Conservation (phyloP, 2,888 invertebrate species). For the Adela reaumurella region DNA sequence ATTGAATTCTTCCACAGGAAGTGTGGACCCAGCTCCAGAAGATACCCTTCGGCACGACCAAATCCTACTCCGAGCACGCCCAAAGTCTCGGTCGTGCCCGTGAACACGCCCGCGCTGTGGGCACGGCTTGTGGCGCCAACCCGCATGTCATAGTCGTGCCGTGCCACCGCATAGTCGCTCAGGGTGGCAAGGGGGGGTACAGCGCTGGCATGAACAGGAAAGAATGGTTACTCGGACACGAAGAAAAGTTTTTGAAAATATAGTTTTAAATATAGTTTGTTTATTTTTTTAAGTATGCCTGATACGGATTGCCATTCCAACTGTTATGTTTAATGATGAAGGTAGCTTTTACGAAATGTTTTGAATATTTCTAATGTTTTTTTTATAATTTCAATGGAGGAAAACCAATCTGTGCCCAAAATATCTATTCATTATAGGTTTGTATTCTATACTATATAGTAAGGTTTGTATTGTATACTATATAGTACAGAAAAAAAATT, state of each 20-base stretch:
- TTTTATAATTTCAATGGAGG: too few species aligned
- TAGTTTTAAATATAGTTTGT: too few species aligned
- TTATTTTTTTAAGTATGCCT: too few species aligned
- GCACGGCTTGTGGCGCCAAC: constrained; percentile 42
- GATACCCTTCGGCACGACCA: constrained; percentile 34
- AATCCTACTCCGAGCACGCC: constrained; percentile 36
- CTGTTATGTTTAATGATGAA: neutral
- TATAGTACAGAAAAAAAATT: too few species aligned
- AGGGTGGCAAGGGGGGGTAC: constrained; percentile 42
- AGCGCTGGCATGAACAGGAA: constrained; percentile 50
- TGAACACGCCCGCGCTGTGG: constrained; percentile 36
- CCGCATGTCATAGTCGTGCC: constrained; percentile 33
- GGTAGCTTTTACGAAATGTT: too few species aligned
- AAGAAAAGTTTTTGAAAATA: constrained; percentile 18
- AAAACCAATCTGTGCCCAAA: too few species aligned
- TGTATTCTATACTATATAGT: too few species aligned
- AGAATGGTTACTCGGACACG: constrained; percentile 47
- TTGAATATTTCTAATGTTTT: too few species aligned
- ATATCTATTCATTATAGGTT: too few species aligned
- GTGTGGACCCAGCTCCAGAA: constrained; percentile 35
- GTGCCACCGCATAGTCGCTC: constrained; percentile 37
- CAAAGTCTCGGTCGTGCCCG: constrained; percentile 28
- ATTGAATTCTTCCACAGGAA: constrained; percentile 21
- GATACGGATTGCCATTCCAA: too few species aligned
- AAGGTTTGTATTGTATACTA: too few species aligned